Conservation (phyloP, 1,140 invertebrate genomes). For the Apocrypta bakeri region DNA sequence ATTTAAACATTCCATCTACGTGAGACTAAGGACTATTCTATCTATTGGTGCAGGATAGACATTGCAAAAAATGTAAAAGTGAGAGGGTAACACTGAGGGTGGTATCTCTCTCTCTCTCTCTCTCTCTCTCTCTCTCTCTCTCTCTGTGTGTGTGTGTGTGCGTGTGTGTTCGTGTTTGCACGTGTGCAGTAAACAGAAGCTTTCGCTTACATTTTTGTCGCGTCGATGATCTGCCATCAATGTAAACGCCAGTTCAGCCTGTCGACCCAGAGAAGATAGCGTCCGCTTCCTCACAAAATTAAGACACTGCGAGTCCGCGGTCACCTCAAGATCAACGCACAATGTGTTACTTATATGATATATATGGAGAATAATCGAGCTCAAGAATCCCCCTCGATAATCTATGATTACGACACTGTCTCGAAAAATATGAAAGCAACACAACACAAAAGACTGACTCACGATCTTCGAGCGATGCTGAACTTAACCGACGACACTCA, state of each 20-base stretch:
- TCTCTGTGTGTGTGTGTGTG: no score
- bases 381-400: neutral
- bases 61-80: no score
- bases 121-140: no score
- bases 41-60: no score
- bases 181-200: neutral
- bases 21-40: no score
- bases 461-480: neutral
- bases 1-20: no score
- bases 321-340: neutral
- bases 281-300: neutral
- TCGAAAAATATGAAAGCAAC: neutral
- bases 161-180: no score
- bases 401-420: neutral
- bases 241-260: conserved; percentile 64
- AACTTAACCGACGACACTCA: conserved; percentile 50
- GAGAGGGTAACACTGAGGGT: no score
- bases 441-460: neutral
- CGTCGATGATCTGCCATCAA: conserved; percentile 73
- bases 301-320: neutral
- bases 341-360: neutral
- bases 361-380: neutral
- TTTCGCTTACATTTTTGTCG: conserved; percentile 72
- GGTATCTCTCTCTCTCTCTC: no score
- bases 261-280: neutral